Conservation (phyloP, 1,140 invertebrate genomes). For the Dufourea novaeangliae region DNA sequence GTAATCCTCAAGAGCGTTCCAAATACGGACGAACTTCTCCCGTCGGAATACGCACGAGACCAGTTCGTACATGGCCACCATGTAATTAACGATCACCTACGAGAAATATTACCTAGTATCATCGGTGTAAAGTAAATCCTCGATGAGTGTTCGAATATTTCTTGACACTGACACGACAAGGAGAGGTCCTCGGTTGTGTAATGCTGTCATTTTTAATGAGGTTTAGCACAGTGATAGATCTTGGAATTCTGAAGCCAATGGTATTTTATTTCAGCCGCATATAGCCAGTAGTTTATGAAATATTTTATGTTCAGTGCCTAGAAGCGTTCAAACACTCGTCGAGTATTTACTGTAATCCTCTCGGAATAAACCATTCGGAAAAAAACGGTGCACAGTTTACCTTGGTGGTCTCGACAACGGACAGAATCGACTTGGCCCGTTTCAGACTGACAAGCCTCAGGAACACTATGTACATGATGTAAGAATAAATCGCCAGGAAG, state of each 20-base stretch:
- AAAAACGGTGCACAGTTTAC: constrained; percentile 48
- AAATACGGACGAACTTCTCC: constrained; percentile 63
- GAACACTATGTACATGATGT: constrained; percentile 52
- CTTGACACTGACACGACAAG: too few species aligned
- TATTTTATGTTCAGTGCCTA: too few species aligned
- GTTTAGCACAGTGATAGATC: too few species aligned
- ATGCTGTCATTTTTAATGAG: too few species aligned
- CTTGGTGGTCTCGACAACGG: constrained; percentile 69
- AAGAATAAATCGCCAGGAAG: constrained; percentile 44
- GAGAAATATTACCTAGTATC: not conserved
- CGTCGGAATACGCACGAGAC: constrained; percentile 33
- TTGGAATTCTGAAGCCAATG: too few species aligned
- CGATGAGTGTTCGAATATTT: too few species aligned
- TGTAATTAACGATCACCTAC: constrained; percentile 71
- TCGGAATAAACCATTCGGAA: not conserved
- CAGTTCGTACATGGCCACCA: constrained; percentile 59
- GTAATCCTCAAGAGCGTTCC: constrained; percentile 74
- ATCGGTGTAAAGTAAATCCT: not conserved
- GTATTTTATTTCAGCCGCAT: too few species aligned
- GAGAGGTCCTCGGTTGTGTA: too few species aligned
- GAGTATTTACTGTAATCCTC: too few species aligned
- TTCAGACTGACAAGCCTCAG: not conserved
- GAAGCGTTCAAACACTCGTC: too few species aligned
- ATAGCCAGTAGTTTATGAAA: too few species aligned
- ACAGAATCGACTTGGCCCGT: constrained; percentile 34